These are phyloP conservation scores for Nothoprocta pentlandii DNA, from an alignment of 2,113 vertebrate species.

Conservation along the genomic window DNA sequence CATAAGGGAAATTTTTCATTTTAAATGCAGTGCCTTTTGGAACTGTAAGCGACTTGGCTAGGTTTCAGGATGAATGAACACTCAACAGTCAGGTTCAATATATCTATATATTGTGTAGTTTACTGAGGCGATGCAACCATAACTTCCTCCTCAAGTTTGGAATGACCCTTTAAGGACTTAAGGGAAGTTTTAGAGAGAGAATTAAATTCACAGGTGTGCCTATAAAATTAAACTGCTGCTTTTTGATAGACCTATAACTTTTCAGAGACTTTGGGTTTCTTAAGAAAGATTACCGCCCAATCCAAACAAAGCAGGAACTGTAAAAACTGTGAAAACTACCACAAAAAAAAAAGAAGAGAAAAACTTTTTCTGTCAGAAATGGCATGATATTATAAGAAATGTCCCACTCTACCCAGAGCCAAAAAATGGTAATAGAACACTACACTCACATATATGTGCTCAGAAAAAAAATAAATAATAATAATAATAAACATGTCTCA, in stretches of 20 bases:
- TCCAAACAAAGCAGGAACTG: background rate
- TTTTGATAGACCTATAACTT: conserved; percentile 2
- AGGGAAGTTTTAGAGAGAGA: background rate
- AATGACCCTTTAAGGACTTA: conserved; percentile 28
- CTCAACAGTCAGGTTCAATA: background rate
- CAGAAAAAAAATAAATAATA: background rate
- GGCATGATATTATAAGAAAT: background rate
- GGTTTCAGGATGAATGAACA: background rate
- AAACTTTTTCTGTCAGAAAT: background rate
- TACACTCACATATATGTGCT: background rate
- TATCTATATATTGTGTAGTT: background rate
- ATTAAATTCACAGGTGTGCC: conserved; percentile 15
- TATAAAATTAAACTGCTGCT: background rate
- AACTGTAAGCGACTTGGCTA: background rate
- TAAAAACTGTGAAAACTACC: background rate
- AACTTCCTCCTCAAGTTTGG: background rate
- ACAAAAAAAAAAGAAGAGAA: background rate
- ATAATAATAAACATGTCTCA: background rate
- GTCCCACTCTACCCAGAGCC: background rate
- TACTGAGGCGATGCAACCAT: background rate
- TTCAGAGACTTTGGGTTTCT: background rate
- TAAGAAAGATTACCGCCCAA: conserved; percentile 13
- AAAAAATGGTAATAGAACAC: background rate
- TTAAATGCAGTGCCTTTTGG: background rate
- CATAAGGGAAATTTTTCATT: background rate